phyloP scores from a whole-genome alignment of 92 coral and sea anemone species.

The Phymanthus crucifer region DNA sequence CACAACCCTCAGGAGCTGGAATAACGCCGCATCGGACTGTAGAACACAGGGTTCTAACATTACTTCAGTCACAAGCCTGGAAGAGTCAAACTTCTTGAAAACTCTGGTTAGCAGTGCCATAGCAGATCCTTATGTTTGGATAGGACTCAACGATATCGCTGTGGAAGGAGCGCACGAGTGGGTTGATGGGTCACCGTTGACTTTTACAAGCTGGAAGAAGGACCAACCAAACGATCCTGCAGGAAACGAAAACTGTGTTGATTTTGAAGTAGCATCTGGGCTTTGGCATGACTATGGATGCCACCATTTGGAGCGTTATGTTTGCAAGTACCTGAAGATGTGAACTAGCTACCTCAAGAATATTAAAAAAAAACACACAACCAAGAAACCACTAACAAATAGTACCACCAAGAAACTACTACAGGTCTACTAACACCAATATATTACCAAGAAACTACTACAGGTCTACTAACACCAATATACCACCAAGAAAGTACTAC shows the following conservation, averaged over 20 bases:
- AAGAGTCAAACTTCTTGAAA: neutral
- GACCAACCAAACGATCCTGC: neutral
- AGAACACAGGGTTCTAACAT: neutral
- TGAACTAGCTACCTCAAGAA: no score
- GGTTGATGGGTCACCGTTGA: conserved; percentile 10
- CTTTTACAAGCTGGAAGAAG: conserved; percentile 2
- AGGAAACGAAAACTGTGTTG: neutral
- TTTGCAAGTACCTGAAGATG: neutral
- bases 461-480: no score
- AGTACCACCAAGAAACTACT: neutral
- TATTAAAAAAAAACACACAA: neutral
- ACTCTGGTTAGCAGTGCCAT: neutral
- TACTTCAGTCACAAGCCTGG: neutral
- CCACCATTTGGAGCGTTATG: neutral
- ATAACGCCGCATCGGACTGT: neutral
- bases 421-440: neutral
- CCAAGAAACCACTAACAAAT: neutral
- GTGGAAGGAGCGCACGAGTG: neutral
- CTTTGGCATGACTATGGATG: neutral
- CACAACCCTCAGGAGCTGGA: neutral
- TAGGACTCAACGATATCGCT: conserved; percentile 13
- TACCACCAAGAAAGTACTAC: no score
- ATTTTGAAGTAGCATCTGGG: neutral
- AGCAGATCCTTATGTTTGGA: neutral
- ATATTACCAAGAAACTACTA: neutral